Evolutionary conservation across 1,140 invertebrate genomes (phyloP).

Genomic region (Drosophila oshimai): DNA sequence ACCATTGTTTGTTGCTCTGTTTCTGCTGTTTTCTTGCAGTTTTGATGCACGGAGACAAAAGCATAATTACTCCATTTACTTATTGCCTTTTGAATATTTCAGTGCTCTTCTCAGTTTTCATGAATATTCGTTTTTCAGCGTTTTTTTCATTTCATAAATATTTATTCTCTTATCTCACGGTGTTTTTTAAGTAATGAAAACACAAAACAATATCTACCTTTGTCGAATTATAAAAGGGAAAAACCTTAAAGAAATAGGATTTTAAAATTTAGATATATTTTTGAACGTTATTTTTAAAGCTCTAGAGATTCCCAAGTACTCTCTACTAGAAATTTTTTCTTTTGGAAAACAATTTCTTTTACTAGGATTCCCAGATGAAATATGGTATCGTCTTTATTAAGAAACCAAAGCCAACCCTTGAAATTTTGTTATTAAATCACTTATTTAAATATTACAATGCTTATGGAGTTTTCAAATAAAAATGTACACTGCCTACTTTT

Average conservation of each 20-base stretch:
- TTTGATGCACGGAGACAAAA: conserved; percentile 14
- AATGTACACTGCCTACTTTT: background rate
- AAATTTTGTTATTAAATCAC: background rate
- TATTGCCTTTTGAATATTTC: conserved; percentile 1
- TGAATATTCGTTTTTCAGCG: background rate
- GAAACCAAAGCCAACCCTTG: too few species aligned
- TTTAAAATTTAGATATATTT: too few species aligned
- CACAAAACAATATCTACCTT: too few species aligned
- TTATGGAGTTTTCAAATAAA: background rate
- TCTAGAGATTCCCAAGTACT: too few species aligned
- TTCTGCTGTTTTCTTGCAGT: background rate
- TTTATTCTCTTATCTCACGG: background rate
- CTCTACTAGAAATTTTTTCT: too few species aligned
- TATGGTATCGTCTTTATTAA: too few species aligned
- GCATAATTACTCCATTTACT: conserved; percentile 11
- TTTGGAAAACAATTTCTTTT: too few species aligned
- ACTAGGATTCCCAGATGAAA: too few species aligned
- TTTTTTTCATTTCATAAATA: background rate
- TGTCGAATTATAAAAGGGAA: too few species aligned
- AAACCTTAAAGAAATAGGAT: too few species aligned
- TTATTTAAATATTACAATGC: background rate
- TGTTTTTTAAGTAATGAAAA: background rate
- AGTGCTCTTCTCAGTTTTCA: background rate
- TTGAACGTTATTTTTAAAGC: too few species aligned
- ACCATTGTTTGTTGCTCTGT: conserved; percentile 45